Evolutionary conservation across 92 coral and sea anemone genomes (phyloP).

Genomic region (Porites cylindrica): DNA sequence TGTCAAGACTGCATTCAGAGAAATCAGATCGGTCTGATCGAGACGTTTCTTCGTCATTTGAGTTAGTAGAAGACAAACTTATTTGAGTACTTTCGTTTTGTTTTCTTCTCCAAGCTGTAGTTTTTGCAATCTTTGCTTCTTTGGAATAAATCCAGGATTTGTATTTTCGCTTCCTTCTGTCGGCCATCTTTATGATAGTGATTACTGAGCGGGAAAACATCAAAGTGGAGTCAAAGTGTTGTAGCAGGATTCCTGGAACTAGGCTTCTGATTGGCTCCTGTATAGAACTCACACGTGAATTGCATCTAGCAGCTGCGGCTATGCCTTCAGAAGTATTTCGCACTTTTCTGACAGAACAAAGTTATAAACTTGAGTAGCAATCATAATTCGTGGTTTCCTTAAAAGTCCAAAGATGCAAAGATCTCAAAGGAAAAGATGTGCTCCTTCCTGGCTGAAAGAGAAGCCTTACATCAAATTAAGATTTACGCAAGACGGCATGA

Average conservation of each 20-base stretch:
- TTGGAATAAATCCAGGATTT: slow-evolving; percentile 45
- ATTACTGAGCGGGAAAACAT: no score
- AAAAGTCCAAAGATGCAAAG: slow-evolving; percentile 26
- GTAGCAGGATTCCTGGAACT: no score
- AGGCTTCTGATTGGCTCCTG: no score
- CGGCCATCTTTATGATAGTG: background rate
- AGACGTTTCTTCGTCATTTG: background rate
- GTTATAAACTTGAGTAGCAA: no score
- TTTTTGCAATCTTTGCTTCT: slow-evolving; percentile 55
- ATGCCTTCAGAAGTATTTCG: no score
- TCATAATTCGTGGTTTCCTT: background rate
- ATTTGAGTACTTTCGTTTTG: slow-evolving; percentile 3
- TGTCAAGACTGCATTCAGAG: background rate
- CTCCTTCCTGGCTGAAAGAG: slow-evolving; percentile 48
- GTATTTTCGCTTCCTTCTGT: background rate
- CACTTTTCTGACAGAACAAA: no score
- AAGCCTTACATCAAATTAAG: slow-evolving; percentile 48
- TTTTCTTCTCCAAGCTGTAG: slow-evolving; percentile 46
- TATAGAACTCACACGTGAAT: no score
- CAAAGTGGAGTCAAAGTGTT: no score
- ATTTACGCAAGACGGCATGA: slow-evolving; percentile 43
- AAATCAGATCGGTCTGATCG: background rate
- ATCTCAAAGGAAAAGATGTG: slow-evolving; percentile 39
- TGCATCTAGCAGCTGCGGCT: no score
- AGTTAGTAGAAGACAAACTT: background rate